Conservation (phyloP, 2,888 invertebrate genomes). For the Acheta domesticus region DNA sequence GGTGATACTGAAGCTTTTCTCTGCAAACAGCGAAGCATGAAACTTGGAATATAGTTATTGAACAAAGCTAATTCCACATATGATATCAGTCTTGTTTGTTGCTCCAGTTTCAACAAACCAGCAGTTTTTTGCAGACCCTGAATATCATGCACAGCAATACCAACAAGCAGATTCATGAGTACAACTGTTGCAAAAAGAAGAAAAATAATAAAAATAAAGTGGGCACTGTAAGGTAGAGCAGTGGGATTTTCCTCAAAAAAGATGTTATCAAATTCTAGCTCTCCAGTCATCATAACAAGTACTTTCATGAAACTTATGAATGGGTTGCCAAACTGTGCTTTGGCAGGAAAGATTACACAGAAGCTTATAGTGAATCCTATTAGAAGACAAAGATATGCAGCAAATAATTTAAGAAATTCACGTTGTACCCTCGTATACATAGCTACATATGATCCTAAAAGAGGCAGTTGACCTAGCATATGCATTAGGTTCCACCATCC, state of each 20-base stretch:
- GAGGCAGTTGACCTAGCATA: constrained; percentile 83
- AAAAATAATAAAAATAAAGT: constrained; percentile 76
- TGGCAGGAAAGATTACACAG: constrained; percentile 78
- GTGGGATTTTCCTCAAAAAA: constrained; percentile 36
- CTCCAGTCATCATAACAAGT: constrained; percentile 86
- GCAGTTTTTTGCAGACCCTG: constrained; percentile 83
- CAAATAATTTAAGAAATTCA: constrained; percentile 79
- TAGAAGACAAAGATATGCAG: constrained; percentile 79
- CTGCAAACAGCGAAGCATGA: constrained; percentile 68
- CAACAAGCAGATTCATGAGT: constrained; percentile 79
- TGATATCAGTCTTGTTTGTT: constrained; percentile 82
- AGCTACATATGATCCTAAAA: constrained; percentile 85
- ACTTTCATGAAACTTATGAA: constrained; percentile 82
- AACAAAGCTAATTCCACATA: constrained; percentile 80
- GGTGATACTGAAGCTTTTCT: constrained; percentile 77
- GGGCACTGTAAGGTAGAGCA: constrained; percentile 74
- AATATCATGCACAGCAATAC: constrained; percentile 84
- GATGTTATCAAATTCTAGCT: constrained; percentile 65
- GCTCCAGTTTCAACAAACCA: constrained; percentile 74
- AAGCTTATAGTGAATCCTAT: constrained; percentile 86
- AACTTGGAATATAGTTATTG: constrained; percentile 73
- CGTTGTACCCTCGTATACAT: constrained; percentile 87
- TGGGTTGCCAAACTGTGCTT: constrained; percentile 77
- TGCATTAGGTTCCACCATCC: constrained; percentile 87
- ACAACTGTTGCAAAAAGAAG: constrained; percentile 80